Evolutionary conservation across 2,113 vertebrate genomes (phyloP), one percentile per base, ranked within the genome.

Genomic region (Ceyx margarethae): DNA sequence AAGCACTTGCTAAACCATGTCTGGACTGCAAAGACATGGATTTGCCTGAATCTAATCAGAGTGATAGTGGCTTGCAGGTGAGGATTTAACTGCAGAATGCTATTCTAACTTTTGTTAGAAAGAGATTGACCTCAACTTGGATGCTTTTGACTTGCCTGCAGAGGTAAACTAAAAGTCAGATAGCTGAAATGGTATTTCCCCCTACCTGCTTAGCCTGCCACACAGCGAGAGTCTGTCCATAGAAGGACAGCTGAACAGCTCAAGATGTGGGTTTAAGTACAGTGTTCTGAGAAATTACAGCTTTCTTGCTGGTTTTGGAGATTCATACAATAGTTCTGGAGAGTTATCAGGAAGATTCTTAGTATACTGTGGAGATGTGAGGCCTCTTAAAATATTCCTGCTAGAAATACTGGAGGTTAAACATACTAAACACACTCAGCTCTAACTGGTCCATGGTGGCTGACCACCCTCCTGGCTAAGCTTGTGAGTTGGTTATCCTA

Each of bases 11-110:
- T 95, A 95, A 97, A 95, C 94, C 86, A 33, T 73, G 95, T 95
- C 94, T 97, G 96, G 95, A 95, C 95, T 87, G 77, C 51, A 78
- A 94, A 95, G 60, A 89, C 35, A 31, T 80, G 74, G 86, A 91
- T 96, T 96, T 91, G 40, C 31, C 60, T 82, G 67, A 93, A 82
- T 91, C 90, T 93, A 88, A 91, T 91, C 95, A 95, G 88, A 86
- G 83, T 45, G 81, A 5, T 45, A 46, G 85, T 94, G 74, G 64
- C 69, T 91, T 81, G 58, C 81, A 87, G 86, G 78, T 92, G 64
- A 11, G 4, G 76, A 91, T 71, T 82, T 90, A 95, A 73, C 29
- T 92, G 74, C 57, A 77, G 33, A 35, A 5, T 75, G 25, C 90
- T 80, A 64, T 51, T 68, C 54, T 76, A 43, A 45, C 73, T 86